Evolutionary conservation across 2,797 vertebrate species (phyloP), one percentile per base, ranked within the genome.

Genomic region (Syncerus caffer): DNA sequence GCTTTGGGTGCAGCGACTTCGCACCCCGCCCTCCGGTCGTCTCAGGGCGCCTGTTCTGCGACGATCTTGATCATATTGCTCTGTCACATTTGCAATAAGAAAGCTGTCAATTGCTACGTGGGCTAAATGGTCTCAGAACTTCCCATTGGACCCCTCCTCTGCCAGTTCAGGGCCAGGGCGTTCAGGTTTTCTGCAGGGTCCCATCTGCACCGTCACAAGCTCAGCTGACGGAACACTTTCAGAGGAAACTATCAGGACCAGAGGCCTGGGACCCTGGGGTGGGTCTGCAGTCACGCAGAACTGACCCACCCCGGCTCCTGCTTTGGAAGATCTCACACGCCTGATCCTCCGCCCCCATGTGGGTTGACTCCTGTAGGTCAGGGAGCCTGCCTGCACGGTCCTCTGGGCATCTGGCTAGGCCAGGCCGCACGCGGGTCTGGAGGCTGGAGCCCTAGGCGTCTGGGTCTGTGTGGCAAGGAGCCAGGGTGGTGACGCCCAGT

Each of bases 61-160:
- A n/a, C n/a, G n/a, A n/a, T n/a, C n/a, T n/a, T n/a, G 42, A 84
- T 92, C 11, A 60, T 17, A 42, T 60, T 57, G 45, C 57, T 64
- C 42, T 89, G 82, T 82, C 90, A 84, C 45, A 50, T 85, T 53
- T 53, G 27, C n/a, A 57, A 47, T 84, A 93, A 60, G 13, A 51
- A 87, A 95, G 64, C 79, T 53, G 64, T 62, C 60, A 38, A 1
- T 51, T 80, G 78, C 47, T 67, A 67, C 86, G 45, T 62, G 80
- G 93, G 92, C 47, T 29, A 51, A 90, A 76, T 90, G 85, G 21
- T 95, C 79, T 84, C 94, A 95, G 90, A 79, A 89, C 47, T 79
- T 90, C 53, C 55, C 58, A 50, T 76, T 42, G 78, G 55, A 88
- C 74, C 51, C 25, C 12, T 57, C 27, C 31, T 74, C 80, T 51